Base-by-base conservation (phyloP, 2,888 invertebrate genomes). In the Alsophila aescularia region DNA sequence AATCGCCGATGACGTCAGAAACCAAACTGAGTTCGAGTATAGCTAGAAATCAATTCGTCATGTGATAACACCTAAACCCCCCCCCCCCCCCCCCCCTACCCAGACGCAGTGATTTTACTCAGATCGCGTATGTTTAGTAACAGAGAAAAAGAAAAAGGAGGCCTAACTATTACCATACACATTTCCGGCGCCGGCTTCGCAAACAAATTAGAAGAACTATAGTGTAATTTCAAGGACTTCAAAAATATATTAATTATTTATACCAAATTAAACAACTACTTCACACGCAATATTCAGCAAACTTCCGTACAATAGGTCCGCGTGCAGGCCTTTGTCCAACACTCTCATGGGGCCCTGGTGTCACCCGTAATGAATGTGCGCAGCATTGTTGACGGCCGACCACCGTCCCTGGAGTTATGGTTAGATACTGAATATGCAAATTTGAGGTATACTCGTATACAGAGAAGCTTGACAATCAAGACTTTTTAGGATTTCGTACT, bases 311-410 rank as follows among this genome's bases (percentile, higher is more conserved):
- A 6, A 21, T 24, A 24, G 5, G 24, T 39, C 12, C 12, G n/a
- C n/a, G 12, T 9, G 40, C 10, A 13, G 14, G 27, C 27, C 21
- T 39, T 39, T 13, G 21, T 13, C 6, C 7, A 36, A n/a, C 16
- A 32, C 13, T 36, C 36, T 15, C 36, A 18, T 2, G 36, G 36
- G 35, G 16, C 16, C 27, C 1, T 12, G 16, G 15, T 45, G 45
- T 36, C 45, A 45, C n/a, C 36, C 13, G n/a, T 45, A 35, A 36
- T 45, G 45, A 52, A 39, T 35, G 41, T n/a, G 34, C 44, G 24
- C 21, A 16, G 44, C 8, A 43, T 31, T 41, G 43, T 16, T 67
- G 64, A 72, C 42, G 29, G 41, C 12, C 35, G 13, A 9, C 35
- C 31, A 18, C 31, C 15, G 48, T 39, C 53, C 53, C 48, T 43